Base-by-base conservation (phyloP, 2,113 vertebrate species). In the Chamaea fasciata region DNA sequence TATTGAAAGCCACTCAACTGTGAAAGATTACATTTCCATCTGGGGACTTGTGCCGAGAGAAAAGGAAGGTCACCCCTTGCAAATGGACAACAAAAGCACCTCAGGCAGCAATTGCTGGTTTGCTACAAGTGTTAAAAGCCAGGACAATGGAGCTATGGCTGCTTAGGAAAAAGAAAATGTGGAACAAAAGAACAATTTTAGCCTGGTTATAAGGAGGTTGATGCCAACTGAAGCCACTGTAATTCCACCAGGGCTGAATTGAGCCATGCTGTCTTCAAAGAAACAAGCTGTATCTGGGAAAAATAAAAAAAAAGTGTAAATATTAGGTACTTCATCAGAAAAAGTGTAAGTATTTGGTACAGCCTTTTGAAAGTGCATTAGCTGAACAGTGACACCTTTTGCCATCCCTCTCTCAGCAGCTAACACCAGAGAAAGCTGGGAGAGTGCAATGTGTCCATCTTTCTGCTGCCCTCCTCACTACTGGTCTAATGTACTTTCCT, bases 51-150 rank as follows among this genome's bases (percentile, higher is more conserved):
- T 71, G 77, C 56, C 1, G 13, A 56, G 62, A 42, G 49, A 75
- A 89, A 83, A 89, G 65, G 60, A 95, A 95, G 92, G 94, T 94
- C 94, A 95, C 27, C 31, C 49, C 53, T 87, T 78, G 57, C 65
- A 79, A 84, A 89, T 10, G 57, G 57, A 82, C 83, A 94, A 75
- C 87, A 87, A 82, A 89, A 89, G 20, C 41, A 44, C 13, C 89
- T 84, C 31, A 52, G 62, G 17, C 30, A 56, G 78, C 65, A 75
- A 37, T 49, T 71, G 46, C 27, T 76, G 57, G 8, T 80, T 78
- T 89, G 60, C 30, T 75, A 31, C 56, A 78, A 41, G 73, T 84
- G 52, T 81, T 87, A 83, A 92, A 94, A 92, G 31, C 44, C 52
- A 44, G 49, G 44, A 52, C 69, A 87, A 41, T 41, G 28, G 30